A percentile compares a stretch with the other conserved stretches of the same genome.
Conservation (phyloP, 2,797 vertebrate genomes). For the Margarornis squamiger region DNA sequence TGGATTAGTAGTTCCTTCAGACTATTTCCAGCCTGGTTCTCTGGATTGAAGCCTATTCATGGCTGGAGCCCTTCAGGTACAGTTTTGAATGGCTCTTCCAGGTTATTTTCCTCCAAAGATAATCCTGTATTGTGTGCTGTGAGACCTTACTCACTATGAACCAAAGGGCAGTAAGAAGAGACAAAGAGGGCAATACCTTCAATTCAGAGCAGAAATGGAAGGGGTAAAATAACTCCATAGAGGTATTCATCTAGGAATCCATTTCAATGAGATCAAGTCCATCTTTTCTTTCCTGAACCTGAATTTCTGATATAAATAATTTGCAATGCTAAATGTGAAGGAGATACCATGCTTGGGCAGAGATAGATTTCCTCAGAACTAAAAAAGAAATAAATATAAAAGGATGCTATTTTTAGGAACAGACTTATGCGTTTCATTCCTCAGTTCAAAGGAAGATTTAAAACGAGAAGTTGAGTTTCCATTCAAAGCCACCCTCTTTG, state of each 20-base stretch:
- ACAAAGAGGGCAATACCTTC: neutral
- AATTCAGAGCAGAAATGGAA: neutral
- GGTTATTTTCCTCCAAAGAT: neutral
- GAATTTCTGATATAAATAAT: neutral
- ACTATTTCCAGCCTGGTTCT: neutral
- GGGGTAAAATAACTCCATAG: neutral
- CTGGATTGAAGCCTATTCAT: neutral
- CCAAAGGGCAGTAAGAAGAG: neutral
- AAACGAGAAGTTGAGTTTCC: conserved; percentile 47
- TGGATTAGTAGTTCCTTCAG: neutral
- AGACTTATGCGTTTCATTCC: neutral
- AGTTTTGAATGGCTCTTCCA: neutral
- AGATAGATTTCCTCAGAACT: conserved; percentile 19
- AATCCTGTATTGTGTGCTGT: neutral
- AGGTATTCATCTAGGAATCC: neutral
- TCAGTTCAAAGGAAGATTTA: conserved; percentile 56
- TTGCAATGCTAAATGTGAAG: neutral
- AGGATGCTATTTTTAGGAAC: conserved; percentile 29
- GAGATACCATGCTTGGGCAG: neutral
- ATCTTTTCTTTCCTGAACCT: neutral
- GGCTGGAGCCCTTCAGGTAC: neutral
- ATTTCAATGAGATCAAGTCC: neutral
- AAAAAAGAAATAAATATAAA: neutral
- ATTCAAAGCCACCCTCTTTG: conserved; percentile 59
- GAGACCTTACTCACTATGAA: neutral